Conservation (phyloP, 2,113 vertebrate genomes). For the Desmodus rotundus region DNA sequence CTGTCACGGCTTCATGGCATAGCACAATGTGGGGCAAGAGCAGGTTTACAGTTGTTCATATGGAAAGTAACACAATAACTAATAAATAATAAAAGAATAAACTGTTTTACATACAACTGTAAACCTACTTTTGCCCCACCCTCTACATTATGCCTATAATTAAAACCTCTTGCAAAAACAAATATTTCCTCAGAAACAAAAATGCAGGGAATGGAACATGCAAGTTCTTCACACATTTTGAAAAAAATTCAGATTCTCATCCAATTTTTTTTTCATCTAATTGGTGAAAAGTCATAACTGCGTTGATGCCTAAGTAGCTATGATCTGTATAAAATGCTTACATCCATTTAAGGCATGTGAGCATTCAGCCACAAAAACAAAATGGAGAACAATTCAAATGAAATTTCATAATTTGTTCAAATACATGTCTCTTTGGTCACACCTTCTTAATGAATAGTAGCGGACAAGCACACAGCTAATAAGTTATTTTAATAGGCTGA, state of each 20-base stretch:
- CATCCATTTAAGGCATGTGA: not conserved
- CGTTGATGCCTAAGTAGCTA: not conserved
- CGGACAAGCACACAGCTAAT: conserved; percentile 65
- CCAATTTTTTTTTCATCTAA: not conserved
- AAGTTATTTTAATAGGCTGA: conserved; percentile 72
- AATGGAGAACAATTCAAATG: conserved; percentile 57
- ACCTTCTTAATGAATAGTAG: conserved; percentile 60
- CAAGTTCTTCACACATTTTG: not conserved
- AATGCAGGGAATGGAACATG: not conserved
- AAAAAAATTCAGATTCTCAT: not conserved
- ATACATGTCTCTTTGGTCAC: conserved; percentile 59
- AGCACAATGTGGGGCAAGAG: not conserved
- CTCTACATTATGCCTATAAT: not conserved
- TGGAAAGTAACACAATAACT: not conserved
- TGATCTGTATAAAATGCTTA: not conserved
- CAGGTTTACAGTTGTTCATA: not conserved
- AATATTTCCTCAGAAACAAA: not conserved
- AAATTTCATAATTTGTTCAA: conserved; percentile 49
- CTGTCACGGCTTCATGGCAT: not conserved
- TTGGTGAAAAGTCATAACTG: conserved; percentile 8
- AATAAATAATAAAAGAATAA: not conserved
- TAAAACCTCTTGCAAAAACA: not conserved
- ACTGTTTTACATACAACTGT: not conserved
- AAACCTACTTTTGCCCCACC: not conserved
- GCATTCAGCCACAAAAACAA: not conserved